Evolutionary conservation across 2,113 vertebrate genomes (phyloP).

Genomic region (Mystacornis crossleyi): DNA sequence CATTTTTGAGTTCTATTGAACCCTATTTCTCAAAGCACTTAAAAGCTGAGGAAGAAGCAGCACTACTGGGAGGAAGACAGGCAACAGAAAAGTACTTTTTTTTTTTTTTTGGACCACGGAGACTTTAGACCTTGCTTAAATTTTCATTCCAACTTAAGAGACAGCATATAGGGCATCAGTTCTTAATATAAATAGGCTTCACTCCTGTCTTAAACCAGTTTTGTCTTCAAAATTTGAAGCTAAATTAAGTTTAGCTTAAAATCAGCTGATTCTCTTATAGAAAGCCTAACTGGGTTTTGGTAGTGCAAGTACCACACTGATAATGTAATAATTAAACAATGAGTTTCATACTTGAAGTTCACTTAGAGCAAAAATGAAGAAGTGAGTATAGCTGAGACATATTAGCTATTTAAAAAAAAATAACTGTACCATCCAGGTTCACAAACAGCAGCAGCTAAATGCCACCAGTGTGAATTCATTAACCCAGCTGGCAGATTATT

Average conservation of each 20-base stretch:
- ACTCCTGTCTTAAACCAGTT: background rate
- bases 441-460: slow-evolving; percentile 4
- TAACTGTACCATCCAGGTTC: background rate
- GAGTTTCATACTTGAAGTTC: background rate
- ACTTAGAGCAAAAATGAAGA: background rate
- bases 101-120: background rate
- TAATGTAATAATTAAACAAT: background rate
- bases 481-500: background rate
- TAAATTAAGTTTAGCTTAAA: background rate
- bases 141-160: background rate
- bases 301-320: background rate
- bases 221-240: background rate
- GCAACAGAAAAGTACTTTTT: background rate
- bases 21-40: background rate
- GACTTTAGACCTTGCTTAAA: background rate
- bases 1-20: background rate
- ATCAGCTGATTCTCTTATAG: background rate
- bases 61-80: background rate
- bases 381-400: background rate
- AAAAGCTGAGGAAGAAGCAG: background rate
- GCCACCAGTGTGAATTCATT: background rate
- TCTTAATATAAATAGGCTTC: background rate
- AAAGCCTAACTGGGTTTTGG: background rate
- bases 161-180: background rate
- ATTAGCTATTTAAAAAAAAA: background rate